Conservation (phyloP, 2,113 vertebrate species). For the Hyperoodon ampullatus region DNA sequence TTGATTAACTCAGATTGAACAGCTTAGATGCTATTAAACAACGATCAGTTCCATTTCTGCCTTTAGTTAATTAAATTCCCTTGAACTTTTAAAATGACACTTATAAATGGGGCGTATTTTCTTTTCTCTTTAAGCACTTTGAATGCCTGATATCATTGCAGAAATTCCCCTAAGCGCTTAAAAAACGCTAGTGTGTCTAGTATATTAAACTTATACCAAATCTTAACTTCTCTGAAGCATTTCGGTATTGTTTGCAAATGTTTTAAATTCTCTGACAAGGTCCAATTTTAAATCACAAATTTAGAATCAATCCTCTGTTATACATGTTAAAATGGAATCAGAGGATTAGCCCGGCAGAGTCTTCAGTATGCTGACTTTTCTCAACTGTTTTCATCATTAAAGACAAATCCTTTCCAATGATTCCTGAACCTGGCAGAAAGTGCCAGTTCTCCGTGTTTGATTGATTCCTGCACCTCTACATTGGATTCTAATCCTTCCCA, state of each 20-base stretch:
- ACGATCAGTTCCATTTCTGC: not conserved
- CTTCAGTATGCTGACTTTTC: not conserved
- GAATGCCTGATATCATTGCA: not conserved
- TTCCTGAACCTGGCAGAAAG: not conserved
- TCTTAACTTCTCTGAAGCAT: not conserved
- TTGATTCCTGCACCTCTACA: not conserved
- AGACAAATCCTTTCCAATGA: fast-evolving
- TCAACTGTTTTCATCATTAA: not conserved
- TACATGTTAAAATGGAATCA: fast-evolving
- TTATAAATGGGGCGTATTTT: not conserved
- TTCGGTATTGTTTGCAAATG: not conserved
- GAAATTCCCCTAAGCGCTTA: not conserved
- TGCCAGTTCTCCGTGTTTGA: not conserved
- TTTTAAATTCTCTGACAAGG: not conserved
- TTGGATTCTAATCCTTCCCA: not conserved
- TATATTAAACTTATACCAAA: not conserved
- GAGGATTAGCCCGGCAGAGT: not conserved
- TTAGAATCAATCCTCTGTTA: not conserved
- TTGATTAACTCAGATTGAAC: not conserved
- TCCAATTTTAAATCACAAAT: not conserved
- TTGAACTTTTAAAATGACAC: not conserved
- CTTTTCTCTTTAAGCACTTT: not conserved
- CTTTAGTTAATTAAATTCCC: not conserved
- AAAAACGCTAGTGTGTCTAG: not conserved
- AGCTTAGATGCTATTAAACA: not conserved